phyloP scores from a whole-genome alignment of 23 tunicate genomes.

The Diplosoma virens region DNA sequence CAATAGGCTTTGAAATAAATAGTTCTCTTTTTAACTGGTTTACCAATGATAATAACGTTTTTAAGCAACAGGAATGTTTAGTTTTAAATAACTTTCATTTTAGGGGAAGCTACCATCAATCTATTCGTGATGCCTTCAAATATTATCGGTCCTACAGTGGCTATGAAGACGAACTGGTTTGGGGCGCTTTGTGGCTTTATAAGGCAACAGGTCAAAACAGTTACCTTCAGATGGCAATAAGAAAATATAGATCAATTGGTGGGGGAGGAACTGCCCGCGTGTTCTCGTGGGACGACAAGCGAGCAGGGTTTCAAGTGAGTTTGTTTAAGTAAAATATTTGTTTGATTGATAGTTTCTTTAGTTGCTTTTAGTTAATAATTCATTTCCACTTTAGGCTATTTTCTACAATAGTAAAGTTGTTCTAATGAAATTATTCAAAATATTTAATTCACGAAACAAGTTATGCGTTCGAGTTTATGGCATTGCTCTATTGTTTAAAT shows the following conservation, averaged over 20 bases:
- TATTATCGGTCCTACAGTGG: slow-evolving; percentile 89
- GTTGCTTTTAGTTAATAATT: not conserved
- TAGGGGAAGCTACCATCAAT: slow-evolving; percentile 67
- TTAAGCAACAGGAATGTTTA: no score
- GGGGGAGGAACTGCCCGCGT: slow-evolving; percentile 61
- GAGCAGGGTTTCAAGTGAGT: slow-evolving; percentile 90
- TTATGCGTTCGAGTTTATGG: no score
- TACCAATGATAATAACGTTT: no score
- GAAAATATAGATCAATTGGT: slow-evolving; percentile 62
- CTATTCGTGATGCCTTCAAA: slow-evolving; percentile 50
- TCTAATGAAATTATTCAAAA: not conserved
- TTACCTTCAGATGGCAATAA: slow-evolving; percentile 58
- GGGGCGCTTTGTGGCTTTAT: slow-evolving; percentile 95
- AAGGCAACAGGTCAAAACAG: slow-evolving; percentile 55
- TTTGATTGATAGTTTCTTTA: not conserved
- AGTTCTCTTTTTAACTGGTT: no score
- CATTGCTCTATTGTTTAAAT: no score
- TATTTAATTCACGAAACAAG: not conserved
- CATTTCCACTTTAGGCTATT: not conserved
- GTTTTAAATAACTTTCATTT: no score
- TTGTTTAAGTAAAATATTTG: not conserved
- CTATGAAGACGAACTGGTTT: slow-evolving; percentile 89
- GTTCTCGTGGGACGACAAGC: slow-evolving; percentile 95
- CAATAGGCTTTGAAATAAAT: no score
- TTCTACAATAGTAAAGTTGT: not conserved